Evolutionary conservation across 2,888 invertebrate genomes (phyloP), one percentile per base, ranked within the genome.

Genomic region (Carabus problematicus): DNA sequence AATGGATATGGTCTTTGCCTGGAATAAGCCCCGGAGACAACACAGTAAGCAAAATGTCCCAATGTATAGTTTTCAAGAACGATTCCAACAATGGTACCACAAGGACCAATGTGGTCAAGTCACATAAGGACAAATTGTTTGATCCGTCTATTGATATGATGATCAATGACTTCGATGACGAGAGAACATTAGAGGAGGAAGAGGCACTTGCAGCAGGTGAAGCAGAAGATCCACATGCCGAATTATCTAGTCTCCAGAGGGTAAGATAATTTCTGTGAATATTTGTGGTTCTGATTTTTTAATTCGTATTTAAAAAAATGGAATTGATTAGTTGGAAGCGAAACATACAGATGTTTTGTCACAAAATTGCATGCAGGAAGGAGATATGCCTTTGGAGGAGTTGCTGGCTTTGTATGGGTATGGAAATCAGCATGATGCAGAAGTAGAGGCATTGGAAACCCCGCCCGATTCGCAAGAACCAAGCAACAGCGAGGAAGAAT

Each of bases 81-180:
- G 61, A 69, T 40, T 60, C 62, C 14, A 69, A 49, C 52, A 60
- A n/a, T 74, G 75, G 73, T 62, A 78, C 76, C 71, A 79, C 78
- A 74, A 79, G 80, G 75, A 78, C 75, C 73, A 79, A 77, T 77
- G 76, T 76, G 72, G 76, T 76, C 70, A 77, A 79, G 39, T 75
- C 79, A 71, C 82, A 81, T 73, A 83, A 84, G 77, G 85, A 85
- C 79, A 85, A 84, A 76, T 80, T 92, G 77, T 96, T 97, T 85
- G 96, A 96, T 82, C 96, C 97, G 72, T 90, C 94, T 73, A 91
- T 95, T 80, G 97, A 97, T 82, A 95, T 97, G 95, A 91, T 97
- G 87, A 92, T 97, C 73, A 94, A 97, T 88, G 97, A 97, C 83
- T 97, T 94, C 84, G 98, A 98, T 82, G 97, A 98, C 85, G 98